Conservation (phyloP, 2,797 vertebrate species). For the Malurus splendens region DNA sequence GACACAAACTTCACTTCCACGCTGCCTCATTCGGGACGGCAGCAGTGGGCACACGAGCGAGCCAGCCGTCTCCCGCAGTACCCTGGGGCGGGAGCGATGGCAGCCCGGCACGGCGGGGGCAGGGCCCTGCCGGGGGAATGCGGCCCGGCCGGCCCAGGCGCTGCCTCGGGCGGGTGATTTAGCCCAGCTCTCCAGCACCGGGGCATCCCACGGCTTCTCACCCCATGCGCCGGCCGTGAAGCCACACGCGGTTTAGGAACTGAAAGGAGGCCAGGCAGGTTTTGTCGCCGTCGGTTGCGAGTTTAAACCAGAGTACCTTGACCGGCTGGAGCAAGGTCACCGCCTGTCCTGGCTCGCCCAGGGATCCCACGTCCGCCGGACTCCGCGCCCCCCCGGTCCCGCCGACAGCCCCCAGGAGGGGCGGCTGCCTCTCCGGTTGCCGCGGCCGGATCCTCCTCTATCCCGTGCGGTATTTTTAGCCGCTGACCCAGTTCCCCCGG, state of each 20-base stretch:
- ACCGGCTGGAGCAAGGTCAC: not conserved
- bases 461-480: conserved; percentile 14
- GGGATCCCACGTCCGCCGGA: too few relatives aligned
- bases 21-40: accelerated
- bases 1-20: not conserved
- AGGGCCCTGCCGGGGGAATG: not conserved
- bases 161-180: not conserved
- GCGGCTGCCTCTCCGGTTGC: not conserved
- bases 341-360: not conserved
- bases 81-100: not conserved
- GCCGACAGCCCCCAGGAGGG: not conserved
- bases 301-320: not conserved
- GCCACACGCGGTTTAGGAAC: not conserved
- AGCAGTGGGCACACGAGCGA: not conserved
- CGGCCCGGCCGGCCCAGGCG: not conserved
- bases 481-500: not conserved
- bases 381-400: not conserved
- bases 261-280: not conserved
- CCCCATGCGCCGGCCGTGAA: not conserved
- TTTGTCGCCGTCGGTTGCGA: not conserved
- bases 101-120: not conserved
- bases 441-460: not conserved
- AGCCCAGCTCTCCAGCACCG: not conserved
- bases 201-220: not conserved
- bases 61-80: not conserved